These are phyloP conservation scores for Hexactinellida sp. DNA, from an alignment of 37 sponge, comb jelly and placozoan genomes.

Conservation along the genomic window DNA sequence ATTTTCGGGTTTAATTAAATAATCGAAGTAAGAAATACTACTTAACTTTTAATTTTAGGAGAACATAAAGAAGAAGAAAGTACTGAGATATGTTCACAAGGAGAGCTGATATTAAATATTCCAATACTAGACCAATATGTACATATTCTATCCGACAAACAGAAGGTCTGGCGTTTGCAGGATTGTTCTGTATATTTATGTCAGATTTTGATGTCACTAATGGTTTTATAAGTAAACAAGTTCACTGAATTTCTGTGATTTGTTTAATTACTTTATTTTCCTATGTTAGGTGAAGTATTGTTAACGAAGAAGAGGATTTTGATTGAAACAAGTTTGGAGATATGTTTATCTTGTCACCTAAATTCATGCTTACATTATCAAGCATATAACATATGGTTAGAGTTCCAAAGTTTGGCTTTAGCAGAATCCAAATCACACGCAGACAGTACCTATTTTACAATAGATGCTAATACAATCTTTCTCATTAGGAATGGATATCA, in stretches of 20 bases:
- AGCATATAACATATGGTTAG: neutral
- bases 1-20: too few relatives aligned
- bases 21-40: too few relatives aligned
- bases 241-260: neutral
- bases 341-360: neutral
- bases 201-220: neutral
- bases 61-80: neutral
- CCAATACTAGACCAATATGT: neutral
- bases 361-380: neutral
- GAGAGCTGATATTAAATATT: neutral
- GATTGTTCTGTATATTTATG: neutral
- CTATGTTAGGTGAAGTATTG: neutral
- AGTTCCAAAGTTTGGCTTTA: neutral
- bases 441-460: neutral
- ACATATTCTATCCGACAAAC: neutral
- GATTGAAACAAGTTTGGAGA: neutral
- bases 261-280: neutral
- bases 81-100: neutral
- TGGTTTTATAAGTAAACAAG: neutral
- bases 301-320: neutral
- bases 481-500: neutral
- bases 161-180: neutral
- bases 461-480: neutral
- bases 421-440: neutral
- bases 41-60: neutral